These are phyloP conservation scores for Vireo griseus DNA, from an alignment of 2,797 vertebrate species.

Conservation along the genomic window DNA sequence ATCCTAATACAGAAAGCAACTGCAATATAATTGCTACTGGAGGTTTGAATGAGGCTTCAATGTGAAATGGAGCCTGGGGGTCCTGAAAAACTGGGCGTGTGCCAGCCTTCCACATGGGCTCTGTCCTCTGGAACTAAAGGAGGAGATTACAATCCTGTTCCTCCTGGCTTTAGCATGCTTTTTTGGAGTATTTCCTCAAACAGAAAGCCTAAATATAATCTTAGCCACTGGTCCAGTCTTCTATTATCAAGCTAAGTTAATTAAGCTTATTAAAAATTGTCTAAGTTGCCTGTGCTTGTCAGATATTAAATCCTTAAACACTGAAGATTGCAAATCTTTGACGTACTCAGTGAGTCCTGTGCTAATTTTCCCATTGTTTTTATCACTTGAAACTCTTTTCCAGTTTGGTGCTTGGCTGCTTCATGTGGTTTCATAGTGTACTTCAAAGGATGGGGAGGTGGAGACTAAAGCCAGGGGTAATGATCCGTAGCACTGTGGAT, in stretches of 20 bases:
- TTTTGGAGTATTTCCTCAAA: not conserved
- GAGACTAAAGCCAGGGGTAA: not conserved
- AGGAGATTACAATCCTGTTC: not conserved
- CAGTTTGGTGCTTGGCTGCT: not conserved
- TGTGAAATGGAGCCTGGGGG: not conserved
- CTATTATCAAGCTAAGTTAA: not conserved
- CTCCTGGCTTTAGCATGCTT: not conserved
- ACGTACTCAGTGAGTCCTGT: not conserved
- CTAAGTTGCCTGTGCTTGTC: not conserved
- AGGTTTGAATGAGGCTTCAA: not conserved
- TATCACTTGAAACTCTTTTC: not conserved
- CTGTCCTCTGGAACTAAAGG: not conserved
- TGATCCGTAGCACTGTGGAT: not conserved
- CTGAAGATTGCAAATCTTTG: not conserved
- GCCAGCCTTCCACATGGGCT: not conserved
- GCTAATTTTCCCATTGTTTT: not conserved
- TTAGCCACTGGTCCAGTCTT: not conserved
- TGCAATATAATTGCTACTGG: not conserved
- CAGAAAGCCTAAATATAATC: not conserved
- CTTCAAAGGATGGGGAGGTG: not conserved
- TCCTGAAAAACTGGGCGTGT: not conserved
- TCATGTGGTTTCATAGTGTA: not conserved
- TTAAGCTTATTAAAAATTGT: not conserved
- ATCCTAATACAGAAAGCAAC: not conserved
- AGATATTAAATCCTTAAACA: not conserved